Percentiles rank a stretch among this genome's conserved stretches.
These are phyloP conservation scores for Takifugu flavidus DNA, from an alignment of 2,113 vertebrate species.

Conservation along the genomic window DNA sequence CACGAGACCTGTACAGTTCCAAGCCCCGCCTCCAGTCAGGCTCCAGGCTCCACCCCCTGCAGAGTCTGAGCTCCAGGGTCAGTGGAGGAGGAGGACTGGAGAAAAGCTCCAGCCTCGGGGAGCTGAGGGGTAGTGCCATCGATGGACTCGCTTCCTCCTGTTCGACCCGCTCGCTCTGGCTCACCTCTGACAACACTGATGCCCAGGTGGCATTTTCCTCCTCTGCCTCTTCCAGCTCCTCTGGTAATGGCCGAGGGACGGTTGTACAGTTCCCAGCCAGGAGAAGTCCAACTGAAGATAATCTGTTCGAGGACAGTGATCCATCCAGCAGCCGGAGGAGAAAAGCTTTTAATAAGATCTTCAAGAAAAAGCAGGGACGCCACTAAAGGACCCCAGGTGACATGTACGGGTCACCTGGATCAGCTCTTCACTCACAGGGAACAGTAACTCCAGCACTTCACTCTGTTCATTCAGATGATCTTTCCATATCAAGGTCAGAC, in stretches of 20 bases:
- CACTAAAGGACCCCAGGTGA: constrained; percentile 13
- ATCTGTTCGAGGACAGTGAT: constrained; percentile 82
- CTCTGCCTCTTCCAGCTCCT: constrained; percentile 9
- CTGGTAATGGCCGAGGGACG: constrained; percentile 67
- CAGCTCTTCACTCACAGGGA: no score
- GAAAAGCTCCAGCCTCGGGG: constrained; percentile 86
- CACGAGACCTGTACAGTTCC: constrained; percentile 55
- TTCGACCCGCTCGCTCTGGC: constrained; percentile 83
- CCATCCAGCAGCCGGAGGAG: constrained; percentile 80
- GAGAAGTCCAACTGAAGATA: constrained; percentile 80
- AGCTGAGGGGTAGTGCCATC: constrained; percentile 72
- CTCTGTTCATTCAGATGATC: no score
- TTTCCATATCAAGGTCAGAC: not conserved
- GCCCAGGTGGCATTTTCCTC: constrained; percentile 15
- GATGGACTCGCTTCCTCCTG: constrained; percentile 57
- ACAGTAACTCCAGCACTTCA: not conserved
- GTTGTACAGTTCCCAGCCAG: constrained; percentile 73
- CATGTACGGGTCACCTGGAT: no score
- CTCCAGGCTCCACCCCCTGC: constrained; percentile 52
- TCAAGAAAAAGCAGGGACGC: constrained; percentile 84
- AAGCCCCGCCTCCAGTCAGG: constrained; percentile 57
- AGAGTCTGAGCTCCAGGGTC: constrained; percentile 41
- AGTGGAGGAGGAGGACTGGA: constrained; percentile 74
- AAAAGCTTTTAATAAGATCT: constrained; percentile 87
- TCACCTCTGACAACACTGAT: constrained; percentile 73